Base-by-base conservation (phyloP, 2,113 vertebrate genomes). In the Ciconia stormi region DNA sequence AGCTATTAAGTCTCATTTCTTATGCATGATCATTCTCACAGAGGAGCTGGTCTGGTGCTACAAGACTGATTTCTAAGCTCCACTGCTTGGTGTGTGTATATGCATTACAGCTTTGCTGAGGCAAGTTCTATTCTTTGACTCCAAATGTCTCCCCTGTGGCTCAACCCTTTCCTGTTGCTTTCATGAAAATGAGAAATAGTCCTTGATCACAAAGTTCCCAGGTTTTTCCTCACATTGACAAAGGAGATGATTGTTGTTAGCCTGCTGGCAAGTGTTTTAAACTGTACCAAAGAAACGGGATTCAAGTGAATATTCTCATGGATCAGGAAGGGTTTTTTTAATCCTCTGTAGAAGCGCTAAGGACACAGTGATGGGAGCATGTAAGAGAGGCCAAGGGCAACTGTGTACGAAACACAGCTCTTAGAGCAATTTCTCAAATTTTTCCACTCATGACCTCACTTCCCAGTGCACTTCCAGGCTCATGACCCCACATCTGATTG, bases 81-180 rank as follows among this genome's bases (percentile, higher is more conserved):
- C 25, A 1, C 55, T 63, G 32, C 44, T 34, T 74, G 40, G 34
- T 85, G 59, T 81, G 83, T 76, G 73, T 73, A 49, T 65, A 40
- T 59, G 83, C 86, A 76, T 86, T 46, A 73, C 1, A 77, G 58
- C 84, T 80, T 66, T 83, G 93, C 94, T 72, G 52, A 36, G 42
- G 66, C 72, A 95, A 82, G 61, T 88, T 90, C 84, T 80, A 52
- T 92, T 94, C 93, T 96, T 93, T 85, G 56, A 70, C 90, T 95
- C 49, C 30, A 94, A 95, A 94, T 30, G 29, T 63, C 91, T 96
- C 94, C 92, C 83, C 85, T 58, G 93, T 84, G 88, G 52, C 32
- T 93, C 92, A 94, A 34, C n/a, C 58, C 50, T 94, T 97, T 97
- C 97, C 96, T 97, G 96, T 95, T 97, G 87, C 94, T 96, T 93